Evolutionary conservation across 2,797 vertebrate genomes (phyloP), one percentile per base, ranked within the genome.

Genomic region (Ispidina picta): DNA sequence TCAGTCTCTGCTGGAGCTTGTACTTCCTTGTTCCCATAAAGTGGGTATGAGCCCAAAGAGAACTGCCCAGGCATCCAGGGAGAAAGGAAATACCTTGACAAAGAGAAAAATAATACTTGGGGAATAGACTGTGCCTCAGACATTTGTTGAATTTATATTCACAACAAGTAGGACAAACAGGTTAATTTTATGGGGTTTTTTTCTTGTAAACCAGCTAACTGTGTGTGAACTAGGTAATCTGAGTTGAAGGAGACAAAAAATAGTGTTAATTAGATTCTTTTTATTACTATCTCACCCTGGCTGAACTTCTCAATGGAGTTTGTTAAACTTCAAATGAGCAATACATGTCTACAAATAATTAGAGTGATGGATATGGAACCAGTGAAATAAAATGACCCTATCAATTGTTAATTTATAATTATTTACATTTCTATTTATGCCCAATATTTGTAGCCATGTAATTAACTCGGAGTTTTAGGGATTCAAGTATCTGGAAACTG

Each of bases 211-310:
- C 65, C 72, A 82, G 55, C 29, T 80, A 89, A 62, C 46, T 52
- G 59, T 25, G 62, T 75, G 25, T 72, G 63, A 90, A 87, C 39
- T 59, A 89, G 51, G 55, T 66, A 83, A 83, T 83, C 41, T 83
- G 70, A 89, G 44, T 88, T 78, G 76, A 87, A 92, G 63, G 84
- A 85, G 31, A 72, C 29, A 89, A 81, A 91, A 89, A 83, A 37
- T n/a, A 62, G 23, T 48, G 48, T 62, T 94, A 90, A 93, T 94
- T 88, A 90, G 68, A 60, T 89, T 37, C 37, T 93, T 94, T 77
- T 88, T 90, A 81, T 90, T 89, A 52, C 51, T 90, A 25, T 83
- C 66, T 90, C 63, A 93, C 73, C 77, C 66, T 16, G 63, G 39
- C 2, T 86, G 82, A 94, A 88, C 87, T 88, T 77, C 52, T 87